Evolutionary conservation across 2,113 vertebrate genomes (phyloP).

Genomic region (Fregata magnificens): DNA sequence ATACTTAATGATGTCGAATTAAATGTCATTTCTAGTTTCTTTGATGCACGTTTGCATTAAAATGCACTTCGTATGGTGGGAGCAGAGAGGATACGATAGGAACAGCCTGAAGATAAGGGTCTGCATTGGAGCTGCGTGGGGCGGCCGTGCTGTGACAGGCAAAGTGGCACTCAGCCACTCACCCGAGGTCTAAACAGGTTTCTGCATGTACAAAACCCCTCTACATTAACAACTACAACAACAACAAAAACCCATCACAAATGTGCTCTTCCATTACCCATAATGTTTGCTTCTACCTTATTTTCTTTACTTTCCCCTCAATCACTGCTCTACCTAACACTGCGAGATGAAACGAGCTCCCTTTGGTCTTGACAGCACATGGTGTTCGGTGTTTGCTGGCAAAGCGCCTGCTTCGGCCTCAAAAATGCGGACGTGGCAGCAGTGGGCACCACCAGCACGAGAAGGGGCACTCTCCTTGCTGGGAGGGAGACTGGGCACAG

Average conservation of each 20-base stretch:
- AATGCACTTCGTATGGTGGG: not conserved
- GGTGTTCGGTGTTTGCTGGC: not conserved
- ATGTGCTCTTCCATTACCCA: not conserved
- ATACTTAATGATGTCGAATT: not conserved
- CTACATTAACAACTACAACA: not conserved
- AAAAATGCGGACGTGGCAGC: fast-evolving
- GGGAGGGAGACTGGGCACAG: not conserved
- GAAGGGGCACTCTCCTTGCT: not conserved
- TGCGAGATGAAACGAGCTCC: not conserved
- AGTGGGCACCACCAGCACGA: not conserved
- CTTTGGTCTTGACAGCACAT: not conserved
- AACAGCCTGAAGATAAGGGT: not conserved
- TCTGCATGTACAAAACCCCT: not conserved
- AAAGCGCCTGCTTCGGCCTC: not conserved
- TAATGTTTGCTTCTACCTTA: not conserved
- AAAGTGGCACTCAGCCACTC: not conserved
- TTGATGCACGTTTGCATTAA: not conserved
- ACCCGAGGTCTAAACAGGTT: not conserved
- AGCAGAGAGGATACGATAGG: not conserved
- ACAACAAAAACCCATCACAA: not conserved
- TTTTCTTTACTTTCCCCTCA: not conserved
- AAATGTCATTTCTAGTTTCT: not conserved
- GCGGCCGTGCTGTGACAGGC: not conserved
- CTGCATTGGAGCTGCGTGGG: not conserved
- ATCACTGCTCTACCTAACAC: not conserved